These are phyloP conservation scores for Daubentonia madagascariensis DNA, from an alignment of 2,113 vertebrate species.

Conservation along the genomic window DNA sequence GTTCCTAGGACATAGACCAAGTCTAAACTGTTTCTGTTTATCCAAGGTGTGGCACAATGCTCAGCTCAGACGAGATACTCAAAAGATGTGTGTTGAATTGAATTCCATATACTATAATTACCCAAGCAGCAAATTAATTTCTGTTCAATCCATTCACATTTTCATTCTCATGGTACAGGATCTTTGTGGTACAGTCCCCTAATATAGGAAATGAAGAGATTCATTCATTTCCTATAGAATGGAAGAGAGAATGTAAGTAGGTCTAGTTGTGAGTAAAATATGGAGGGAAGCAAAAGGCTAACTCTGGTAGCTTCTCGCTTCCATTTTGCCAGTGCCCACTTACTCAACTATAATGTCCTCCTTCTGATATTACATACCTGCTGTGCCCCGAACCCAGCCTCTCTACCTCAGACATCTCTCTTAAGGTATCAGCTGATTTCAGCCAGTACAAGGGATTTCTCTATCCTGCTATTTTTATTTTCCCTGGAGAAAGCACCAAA, in stretches of 20 bases:
- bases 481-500: not conserved
- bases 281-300: not conserved
- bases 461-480: not conserved
- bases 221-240: not conserved
- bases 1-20: not conserved
- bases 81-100: not conserved
- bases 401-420: not conserved
- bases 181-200: not conserved
- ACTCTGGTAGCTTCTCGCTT: not conserved
- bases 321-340: not conserved
- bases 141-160: not conserved
- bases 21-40: not conserved
- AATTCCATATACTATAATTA: not conserved
- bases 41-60: not conserved
- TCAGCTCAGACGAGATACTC: not conserved
- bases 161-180: not conserved
- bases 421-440: not conserved
- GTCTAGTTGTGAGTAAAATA: not conserved
- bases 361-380: not conserved
- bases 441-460: not conserved
- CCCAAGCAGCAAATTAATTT: conserved; percentile 1
- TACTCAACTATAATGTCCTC: not conserved
- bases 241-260: not conserved
- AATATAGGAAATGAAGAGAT: not conserved
- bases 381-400: not conserved